These are phyloP conservation scores for Microctenopoma steveboyesi DNA, from an alignment of 2,797 vertebrate genomes.

Conservation along the genomic window DNA sequence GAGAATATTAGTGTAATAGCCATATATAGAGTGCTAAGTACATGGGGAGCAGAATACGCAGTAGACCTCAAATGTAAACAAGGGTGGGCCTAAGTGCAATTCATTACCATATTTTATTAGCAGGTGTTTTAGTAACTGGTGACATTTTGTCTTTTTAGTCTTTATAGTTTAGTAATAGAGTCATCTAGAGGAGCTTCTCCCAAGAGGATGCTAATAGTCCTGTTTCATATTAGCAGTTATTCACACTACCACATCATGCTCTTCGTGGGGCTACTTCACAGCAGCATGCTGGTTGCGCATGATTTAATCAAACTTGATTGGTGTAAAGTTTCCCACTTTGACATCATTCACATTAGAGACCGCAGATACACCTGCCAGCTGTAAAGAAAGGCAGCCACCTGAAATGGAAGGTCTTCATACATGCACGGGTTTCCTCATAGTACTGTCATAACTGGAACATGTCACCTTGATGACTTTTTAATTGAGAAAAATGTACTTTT, in stretches of 20 bases:
- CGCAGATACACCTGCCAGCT: constrained; percentile 37
- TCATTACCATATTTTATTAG: constrained; percentile 27
- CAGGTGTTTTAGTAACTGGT: neutral
- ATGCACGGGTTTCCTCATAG: neutral
- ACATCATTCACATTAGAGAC: constrained; percentile 10
- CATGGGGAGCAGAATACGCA: neutral
- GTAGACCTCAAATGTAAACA: constrained; percentile 6
- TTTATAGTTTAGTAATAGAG: neutral
- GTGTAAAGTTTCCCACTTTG: constrained; percentile 11
- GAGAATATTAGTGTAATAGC: neutral
- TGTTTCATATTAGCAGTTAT: neutral
- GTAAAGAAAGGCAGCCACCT: constrained; percentile 27
- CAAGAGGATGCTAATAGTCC: neutral
- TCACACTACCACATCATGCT: neutral
- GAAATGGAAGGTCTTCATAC: constrained; percentile 15
- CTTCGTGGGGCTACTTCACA: neutral
- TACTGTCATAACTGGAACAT: neutral
- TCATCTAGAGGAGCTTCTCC: neutral
- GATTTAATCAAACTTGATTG: constrained; percentile 38
- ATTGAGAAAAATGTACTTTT: neutral
- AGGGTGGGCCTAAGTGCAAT: constrained; percentile 11
- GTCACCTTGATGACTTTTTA: neutral
- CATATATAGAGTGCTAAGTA: constrained; percentile 4
- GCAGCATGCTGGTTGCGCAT: neutral
- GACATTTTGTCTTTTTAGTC: neutral